These are phyloP conservation scores for Phoeniculus purpureus DNA, from an alignment of 2,797 vertebrate genomes.

Conservation along the genomic window DNA sequence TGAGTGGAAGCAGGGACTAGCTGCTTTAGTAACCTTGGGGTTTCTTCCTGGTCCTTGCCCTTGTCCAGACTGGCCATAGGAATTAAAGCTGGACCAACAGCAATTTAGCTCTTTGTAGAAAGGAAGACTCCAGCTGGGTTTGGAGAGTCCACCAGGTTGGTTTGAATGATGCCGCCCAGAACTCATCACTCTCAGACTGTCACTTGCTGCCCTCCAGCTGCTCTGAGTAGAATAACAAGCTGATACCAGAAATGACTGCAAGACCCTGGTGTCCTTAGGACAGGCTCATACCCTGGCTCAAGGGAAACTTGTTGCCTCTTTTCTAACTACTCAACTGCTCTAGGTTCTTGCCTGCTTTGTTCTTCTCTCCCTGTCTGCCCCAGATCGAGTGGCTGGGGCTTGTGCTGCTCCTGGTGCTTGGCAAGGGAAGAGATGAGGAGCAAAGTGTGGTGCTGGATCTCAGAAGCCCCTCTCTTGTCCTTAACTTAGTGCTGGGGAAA, in stretches of 20 bases:
- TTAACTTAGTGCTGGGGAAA: neutral
- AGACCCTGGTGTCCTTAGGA: neutral
- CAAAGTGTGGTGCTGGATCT: neutral
- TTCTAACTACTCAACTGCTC: neutral
- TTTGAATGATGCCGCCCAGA: neutral
- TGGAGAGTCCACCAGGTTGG: constrained; percentile 5
- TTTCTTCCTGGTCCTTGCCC: constrained; percentile 6
- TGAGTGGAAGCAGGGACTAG: neutral
- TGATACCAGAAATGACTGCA: neutral
- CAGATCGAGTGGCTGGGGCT: neutral
- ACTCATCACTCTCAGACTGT: constrained; percentile 23
- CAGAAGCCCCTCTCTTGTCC: neutral
- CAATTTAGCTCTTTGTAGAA: neutral
- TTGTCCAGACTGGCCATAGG: neutral
- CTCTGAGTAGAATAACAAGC: constrained; percentile 13
- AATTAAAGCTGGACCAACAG: neutral
- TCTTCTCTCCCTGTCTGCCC: neutral
- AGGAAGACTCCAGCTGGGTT: neutral
- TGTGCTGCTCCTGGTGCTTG: neutral
- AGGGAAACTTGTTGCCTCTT: neutral
- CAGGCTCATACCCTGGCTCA: neutral
- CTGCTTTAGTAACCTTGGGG: neutral
- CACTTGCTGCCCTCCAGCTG: constrained; percentile 73
- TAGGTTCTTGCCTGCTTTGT: neutral
- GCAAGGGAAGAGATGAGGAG: neutral